A percentile compares a stretch with the other conserved stretches of the same genome.
These are phyloP conservation scores for Rhynchomys soricoides DNA, from an alignment of 2,113 vertebrate genomes.

Conservation along the genomic window DNA sequence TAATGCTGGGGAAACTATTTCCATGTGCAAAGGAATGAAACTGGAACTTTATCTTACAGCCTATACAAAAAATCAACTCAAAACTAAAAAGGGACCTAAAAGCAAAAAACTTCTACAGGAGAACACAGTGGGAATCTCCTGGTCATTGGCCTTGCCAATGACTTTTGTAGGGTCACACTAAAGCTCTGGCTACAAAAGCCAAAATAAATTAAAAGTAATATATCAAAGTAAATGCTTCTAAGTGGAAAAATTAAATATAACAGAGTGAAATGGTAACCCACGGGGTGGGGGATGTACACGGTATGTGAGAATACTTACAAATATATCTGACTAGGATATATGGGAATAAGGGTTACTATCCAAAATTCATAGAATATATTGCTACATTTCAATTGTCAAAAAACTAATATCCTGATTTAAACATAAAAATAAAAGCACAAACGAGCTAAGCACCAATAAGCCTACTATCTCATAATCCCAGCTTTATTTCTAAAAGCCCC, in stretches of 20 bases:
- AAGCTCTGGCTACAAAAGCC: not conserved
- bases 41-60: not conserved
- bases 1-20: not conserved
- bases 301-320: not conserved
- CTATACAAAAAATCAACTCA: not conserved
- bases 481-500: constrained; percentile 15
- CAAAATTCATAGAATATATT: not conserved
- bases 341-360: not conserved
- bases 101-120: not conserved
- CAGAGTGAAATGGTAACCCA: not conserved
- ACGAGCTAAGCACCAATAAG: not conserved
- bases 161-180: not conserved
- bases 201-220: not conserved
- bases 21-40: not conserved
- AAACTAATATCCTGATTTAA: not conserved
- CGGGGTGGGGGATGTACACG: not conserved
- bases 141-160: not conserved
- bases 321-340: not conserved
- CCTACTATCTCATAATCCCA: not conserved
- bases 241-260: not conserved
- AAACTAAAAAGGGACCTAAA: not conserved
- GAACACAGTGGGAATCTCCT: not conserved
- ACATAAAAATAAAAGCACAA: not conserved
- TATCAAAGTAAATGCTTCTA: not conserved
- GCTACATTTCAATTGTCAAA: not conserved